Conservation (phyloP, 2,888 invertebrate species). For the Mesochorus sp. region DNA sequence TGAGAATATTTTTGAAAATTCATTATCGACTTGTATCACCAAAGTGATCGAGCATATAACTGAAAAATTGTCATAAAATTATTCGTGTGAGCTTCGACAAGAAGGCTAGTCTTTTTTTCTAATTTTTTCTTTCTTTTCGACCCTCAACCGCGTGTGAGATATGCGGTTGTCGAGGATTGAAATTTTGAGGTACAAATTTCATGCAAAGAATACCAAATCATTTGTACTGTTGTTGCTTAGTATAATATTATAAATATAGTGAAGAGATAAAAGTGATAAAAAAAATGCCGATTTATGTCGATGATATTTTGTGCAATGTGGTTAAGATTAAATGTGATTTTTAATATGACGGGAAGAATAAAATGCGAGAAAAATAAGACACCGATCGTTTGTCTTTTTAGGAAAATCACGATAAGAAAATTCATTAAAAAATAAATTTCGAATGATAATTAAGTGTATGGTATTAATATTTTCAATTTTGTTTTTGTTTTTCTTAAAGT, state of each 20-base stretch:
- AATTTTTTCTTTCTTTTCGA: neutral
- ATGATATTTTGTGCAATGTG: neutral
- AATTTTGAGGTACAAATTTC: conserved; percentile 21
- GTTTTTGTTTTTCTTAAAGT: too few species aligned
- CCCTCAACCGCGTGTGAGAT: too few species aligned
- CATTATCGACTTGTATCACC: neutral
- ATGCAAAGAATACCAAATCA: conserved; percentile 38
- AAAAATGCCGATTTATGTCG: neutral
- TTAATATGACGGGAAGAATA: neutral
- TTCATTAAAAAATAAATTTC: too few species aligned
- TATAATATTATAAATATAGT: conserved; percentile 19
- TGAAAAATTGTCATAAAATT: conserved; percentile 1
- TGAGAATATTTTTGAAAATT: conserved; percentile 58
- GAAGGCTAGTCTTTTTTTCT: conserved; percentile 21
- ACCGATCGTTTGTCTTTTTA: too few species aligned
- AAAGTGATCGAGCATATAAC: neutral
- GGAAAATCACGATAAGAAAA: neutral
- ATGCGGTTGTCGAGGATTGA: too few species aligned
- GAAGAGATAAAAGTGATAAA: neutral
- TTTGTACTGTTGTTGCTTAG: conserved; percentile 39
- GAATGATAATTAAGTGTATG: too few species aligned
- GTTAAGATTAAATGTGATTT: neutral
- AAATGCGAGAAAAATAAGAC: too few species aligned
- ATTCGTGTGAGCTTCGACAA: conserved; percentile 47
- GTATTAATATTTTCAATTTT: too few species aligned